Evolutionary conservation across 2,797 vertebrate genomes (phyloP).

Genomic region (Xiphophorus birchmanni): DNA sequence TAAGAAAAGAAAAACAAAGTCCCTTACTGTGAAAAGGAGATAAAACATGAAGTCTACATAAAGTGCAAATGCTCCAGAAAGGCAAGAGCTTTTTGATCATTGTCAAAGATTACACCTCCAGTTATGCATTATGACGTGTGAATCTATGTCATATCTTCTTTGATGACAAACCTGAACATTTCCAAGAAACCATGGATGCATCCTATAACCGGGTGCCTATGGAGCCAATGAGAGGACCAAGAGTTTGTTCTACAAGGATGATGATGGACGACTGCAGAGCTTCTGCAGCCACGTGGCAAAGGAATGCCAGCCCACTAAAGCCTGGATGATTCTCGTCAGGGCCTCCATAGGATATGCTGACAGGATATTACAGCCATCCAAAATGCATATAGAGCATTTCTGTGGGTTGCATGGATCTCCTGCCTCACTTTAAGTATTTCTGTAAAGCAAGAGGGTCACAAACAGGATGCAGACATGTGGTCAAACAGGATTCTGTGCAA

Average conservation of each 20-base stretch:
- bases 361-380: conserved; percentile 21
- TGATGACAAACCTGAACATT: conserved; percentile 29
- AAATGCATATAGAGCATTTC: conserved; percentile 1
- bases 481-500: conserved; percentile 59
- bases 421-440: conserved; percentile 5
- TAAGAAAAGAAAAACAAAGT: not conserved
- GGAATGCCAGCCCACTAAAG: conserved; percentile 67
- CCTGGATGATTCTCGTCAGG: conserved; percentile 57
- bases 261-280: conserved; percentile 63
- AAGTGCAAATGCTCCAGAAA: conserved; percentile 28
- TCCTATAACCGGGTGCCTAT: conserved; percentile 24
- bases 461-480: conserved; percentile 59
- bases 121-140: conserved; percentile 14
- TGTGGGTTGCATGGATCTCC: not conserved
- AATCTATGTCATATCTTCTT: conserved; percentile 27
- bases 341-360: conserved; percentile 42
- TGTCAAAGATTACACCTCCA: conserved; percentile 33
- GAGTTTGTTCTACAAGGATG: conserved; percentile 38
- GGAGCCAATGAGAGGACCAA: not conserved
- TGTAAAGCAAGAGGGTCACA: conserved; percentile 35
- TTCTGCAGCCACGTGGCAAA: conserved; percentile 62
- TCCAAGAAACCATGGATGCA: conserved; percentile 25
- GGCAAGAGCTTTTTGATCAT: conserved; percentile 39
- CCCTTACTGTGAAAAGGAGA: conserved; percentile 15
- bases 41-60: conserved; percentile 8